Conservation (phyloP, 1,140 invertebrate genomes). For the Apocrypta bakeri region DNA sequence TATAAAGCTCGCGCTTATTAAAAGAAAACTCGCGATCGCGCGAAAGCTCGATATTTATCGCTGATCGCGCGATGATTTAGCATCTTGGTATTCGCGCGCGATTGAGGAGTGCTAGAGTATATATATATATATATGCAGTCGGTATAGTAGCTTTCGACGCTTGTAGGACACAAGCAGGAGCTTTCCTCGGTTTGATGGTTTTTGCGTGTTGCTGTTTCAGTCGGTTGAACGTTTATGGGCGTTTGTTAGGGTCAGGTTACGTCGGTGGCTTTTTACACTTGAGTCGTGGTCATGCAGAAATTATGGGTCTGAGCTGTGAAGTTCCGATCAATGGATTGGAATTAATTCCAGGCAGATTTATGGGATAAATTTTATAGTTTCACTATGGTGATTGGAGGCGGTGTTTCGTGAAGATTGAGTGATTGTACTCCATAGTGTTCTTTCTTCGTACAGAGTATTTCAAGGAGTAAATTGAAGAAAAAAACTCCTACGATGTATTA, state of each 20-base stretch:
- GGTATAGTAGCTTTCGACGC: neutral
- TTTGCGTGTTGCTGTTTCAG: neutral
- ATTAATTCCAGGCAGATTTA: neutral
- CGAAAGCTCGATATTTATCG: conserved; percentile 7
- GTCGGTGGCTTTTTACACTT: neutral
- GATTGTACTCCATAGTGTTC: neutral
- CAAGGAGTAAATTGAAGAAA: neutral
- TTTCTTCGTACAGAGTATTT: neutral
- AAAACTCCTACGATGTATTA: neutral
- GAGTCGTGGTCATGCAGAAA: neutral
- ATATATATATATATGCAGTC: too few species aligned
- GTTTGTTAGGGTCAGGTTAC: neutral
- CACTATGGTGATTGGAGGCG: neutral
- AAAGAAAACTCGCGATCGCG: neutral
- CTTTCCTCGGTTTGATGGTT: neutral
- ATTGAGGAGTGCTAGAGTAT: neutral
- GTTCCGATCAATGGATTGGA: neutral
- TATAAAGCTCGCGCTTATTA: conserved; percentile 9
- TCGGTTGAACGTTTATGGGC: neutral
- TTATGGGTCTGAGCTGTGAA: neutral
- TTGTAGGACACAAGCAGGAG: neutral
- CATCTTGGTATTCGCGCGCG: neutral
- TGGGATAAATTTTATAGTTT: neutral
- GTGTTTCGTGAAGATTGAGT: neutral
- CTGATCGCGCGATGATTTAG: neutral